Conservation (phyloP, 1,140 invertebrate species). For the Globodera ellingtonae region DNA sequence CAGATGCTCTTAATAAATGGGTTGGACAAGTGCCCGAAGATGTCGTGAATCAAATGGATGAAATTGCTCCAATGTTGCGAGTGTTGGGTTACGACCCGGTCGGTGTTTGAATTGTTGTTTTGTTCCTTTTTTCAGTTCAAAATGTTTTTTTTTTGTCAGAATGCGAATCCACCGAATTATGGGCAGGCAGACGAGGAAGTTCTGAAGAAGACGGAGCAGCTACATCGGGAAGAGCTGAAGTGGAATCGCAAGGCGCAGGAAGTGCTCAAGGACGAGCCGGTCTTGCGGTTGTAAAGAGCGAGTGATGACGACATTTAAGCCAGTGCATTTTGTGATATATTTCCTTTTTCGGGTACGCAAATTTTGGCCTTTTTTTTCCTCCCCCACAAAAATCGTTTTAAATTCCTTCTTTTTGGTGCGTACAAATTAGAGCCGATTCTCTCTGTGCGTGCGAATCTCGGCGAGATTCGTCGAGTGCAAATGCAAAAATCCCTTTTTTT, state of each 20-base stretch:
- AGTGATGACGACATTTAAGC: too few relatives aligned
- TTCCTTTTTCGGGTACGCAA: background rate
- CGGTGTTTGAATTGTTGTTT: background rate
- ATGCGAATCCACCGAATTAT: constrained; percentile 85
- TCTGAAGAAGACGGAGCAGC: constrained; percentile 76
- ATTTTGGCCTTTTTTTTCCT: background rate
- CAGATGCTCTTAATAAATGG: constrained; percentile 89
- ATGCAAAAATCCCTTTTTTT: too few relatives aligned
- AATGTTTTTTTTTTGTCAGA: background rate
- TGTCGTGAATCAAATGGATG: constrained; percentile 72
- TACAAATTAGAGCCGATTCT: too few relatives aligned
- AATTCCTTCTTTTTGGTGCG: background rate
- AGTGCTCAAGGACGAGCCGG: constrained; percentile 44
- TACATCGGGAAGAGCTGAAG: constrained; percentile 67
- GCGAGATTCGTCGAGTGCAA: too few relatives aligned
- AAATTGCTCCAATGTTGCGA: constrained; percentile 56
- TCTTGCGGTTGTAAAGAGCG: constrained; percentile 28
- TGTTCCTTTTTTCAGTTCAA: background rate
- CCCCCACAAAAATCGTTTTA: background rate
- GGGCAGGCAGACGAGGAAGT: constrained; percentile 82
- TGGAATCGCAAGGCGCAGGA: constrained; percentile 65
- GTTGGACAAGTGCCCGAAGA: constrained; percentile 87
- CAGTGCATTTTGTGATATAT: background rate
- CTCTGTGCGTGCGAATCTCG: too few relatives aligned
- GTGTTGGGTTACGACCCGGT: constrained; percentile 59